Percentiles rank a stretch among this genome's conserved stretches.
These are phyloP conservation scores for Dipodomys stephensi DNA, from an alignment of 2,113 vertebrate species.

Conservation along the genomic window DNA sequence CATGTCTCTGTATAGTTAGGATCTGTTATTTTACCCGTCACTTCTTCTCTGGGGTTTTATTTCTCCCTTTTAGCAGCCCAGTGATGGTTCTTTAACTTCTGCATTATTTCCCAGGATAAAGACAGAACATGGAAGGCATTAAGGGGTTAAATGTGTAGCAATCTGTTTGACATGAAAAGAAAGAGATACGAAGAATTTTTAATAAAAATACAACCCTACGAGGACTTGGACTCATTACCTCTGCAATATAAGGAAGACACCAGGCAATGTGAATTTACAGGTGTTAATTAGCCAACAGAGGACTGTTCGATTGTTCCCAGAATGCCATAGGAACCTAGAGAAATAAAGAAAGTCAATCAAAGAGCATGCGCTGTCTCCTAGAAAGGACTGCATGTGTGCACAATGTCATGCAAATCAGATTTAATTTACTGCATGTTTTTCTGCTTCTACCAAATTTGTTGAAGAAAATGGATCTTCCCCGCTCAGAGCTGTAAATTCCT, in stretches of 20 bases:
- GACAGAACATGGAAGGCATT: neutral
- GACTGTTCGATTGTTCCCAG: conserved; percentile 60
- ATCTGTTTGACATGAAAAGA: conserved; percentile 57
- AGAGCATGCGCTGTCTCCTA: neutral
- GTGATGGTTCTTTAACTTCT: neutral
- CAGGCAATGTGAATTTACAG: conserved; percentile 71
- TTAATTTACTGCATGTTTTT: conserved; percentile 69
- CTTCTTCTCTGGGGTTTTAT: neutral
- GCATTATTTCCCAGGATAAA: conserved; percentile 18
- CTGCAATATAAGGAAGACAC: conserved; percentile 64
- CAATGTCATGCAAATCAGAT: conserved; percentile 43
- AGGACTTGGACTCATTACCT: conserved; percentile 78
- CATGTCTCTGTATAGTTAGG: neutral
- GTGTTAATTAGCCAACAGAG: conserved; percentile 79
- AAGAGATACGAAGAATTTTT: conserved; percentile 60
- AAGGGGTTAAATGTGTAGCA: conserved; percentile 71
- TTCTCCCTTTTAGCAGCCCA: neutral
- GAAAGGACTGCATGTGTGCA: neutral
- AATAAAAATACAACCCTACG: conserved; percentile 79
- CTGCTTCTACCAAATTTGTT: conserved; percentile 67
- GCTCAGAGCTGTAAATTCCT: conserved; percentile 56
- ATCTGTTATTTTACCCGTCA: neutral
- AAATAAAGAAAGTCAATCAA: conserved; percentile 62
- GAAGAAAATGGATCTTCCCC: conserved; percentile 50
- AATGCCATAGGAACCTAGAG: conserved; percentile 62